A percentile compares a stretch with the other conserved stretches of the same genome.
Conservation (phyloP, 2,113 vertebrate genomes). For the Colius striatus region DNA sequence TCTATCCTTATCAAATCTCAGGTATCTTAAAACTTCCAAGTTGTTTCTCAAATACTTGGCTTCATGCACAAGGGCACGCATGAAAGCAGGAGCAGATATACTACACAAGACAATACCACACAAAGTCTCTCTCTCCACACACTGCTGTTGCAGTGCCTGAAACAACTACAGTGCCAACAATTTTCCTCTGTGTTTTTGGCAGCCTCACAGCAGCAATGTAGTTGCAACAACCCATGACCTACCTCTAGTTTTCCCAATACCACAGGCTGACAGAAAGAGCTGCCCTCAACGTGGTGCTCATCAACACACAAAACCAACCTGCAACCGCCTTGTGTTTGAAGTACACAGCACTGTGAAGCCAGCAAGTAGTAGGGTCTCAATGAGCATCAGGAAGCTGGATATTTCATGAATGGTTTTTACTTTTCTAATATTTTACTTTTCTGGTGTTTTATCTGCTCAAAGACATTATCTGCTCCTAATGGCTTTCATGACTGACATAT, state of each 20-base stretch:
- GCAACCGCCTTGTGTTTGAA: accelerated
- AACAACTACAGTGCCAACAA: not conserved
- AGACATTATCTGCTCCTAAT: not conserved
- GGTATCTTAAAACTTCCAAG: not conserved
- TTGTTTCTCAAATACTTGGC: not conserved
- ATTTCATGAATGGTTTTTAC: not conserved
- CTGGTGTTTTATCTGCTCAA: not conserved
- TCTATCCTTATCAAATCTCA: not conserved
- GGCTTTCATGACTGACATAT: not conserved
- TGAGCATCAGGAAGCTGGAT: not conserved
- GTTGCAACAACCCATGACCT: not conserved
- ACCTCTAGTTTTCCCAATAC: not conserved
- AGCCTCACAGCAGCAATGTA: not conserved
- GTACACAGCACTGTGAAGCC: not conserved
- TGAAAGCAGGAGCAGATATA: not conserved
- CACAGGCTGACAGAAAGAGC: not conserved
- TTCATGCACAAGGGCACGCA: not conserved
- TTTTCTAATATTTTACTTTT: not conserved
- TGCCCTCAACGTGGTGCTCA: not conserved
- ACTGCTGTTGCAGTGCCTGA: not conserved
- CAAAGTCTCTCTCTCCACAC: not conserved
- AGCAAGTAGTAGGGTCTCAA: not conserved
- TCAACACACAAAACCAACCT: not conserved
- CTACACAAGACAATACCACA: not conserved
- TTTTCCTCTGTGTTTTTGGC: not conserved